Base-by-base conservation (phyloP, 2,888 invertebrate genomes). In the Volucella bombylans region DNA sequence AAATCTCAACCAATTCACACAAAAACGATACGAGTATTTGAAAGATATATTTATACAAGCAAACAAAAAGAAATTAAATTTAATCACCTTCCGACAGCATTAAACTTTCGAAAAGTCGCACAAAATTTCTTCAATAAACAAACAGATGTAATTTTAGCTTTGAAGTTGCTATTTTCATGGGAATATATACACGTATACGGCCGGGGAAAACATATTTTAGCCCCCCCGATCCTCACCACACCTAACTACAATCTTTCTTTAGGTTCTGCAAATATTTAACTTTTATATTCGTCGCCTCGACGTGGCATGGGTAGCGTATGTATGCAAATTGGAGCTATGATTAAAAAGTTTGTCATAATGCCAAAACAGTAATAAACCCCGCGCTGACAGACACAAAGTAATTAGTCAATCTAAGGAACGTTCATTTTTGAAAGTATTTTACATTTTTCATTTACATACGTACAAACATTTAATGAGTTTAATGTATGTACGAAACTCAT, bases 311-410 rank as follows among this genome's bases (percentile, higher is more conserved):
- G 2, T 15, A 15, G 38, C 39, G 39, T 54, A 10, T 38, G 65
- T 45, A 77, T 77, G 65, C 49, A 77, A 77, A 82, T 72, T 59
- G 50, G 52, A 43, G 23, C 18, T 65, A 49, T 57, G 55, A 49
- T 68, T 55, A 12, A 47, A 64, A 82, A 68, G 54, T 82, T 73
- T 77, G 50, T 62, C 47, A 73, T 62, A 67, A 68, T 61, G 55
- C 54, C 45, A 64, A 31, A 31, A 68, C 62, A 73, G 68, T 82
- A 82, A 82, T 78, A 73, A 82, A 52, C 82, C 49, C 31, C 72
- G 68, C 64, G 41, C 50, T 78, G 82, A 52, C 72, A 73, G 65
- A 72, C 45, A 78, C 55, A 64, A 72, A 50, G 39, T 68, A 73
- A 72, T 82, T 73, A 67, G 61, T 62, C 57, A 73, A 55, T 57